Conservation (phyloP, 2,888 invertebrate species). For the Luperina nickerlii region DNA sequence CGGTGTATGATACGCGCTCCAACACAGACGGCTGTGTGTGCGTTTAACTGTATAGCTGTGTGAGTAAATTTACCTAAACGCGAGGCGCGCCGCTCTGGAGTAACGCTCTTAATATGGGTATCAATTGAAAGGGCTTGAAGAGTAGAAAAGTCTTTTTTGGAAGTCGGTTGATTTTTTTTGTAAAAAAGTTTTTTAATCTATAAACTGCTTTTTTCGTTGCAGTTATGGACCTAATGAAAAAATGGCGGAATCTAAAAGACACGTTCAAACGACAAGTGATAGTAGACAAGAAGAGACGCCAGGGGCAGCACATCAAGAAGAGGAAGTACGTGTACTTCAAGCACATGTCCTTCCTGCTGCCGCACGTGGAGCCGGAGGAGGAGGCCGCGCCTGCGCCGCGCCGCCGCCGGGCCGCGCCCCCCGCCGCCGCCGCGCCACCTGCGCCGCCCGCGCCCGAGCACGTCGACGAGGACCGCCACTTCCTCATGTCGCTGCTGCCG, state of each 20-base stretch:
- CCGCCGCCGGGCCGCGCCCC: constrained; percentile 27
- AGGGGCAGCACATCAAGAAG: constrained; percentile 64
- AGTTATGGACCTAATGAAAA: constrained; percentile 72
- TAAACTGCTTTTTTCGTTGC: constrained; percentile 18
- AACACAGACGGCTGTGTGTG: too few species aligned
- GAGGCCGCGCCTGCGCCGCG: constrained; percentile 14
- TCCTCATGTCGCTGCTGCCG: constrained; percentile 75
- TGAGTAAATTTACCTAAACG: too few species aligned
- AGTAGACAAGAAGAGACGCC: constrained; percentile 65
- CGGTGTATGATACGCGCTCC: too few species aligned
- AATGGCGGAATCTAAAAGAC: constrained; percentile 77
- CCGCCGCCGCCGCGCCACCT: background rate
- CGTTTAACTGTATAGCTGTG: too few species aligned
- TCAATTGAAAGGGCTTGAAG: too few species aligned
- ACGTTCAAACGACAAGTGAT: constrained; percentile 73
- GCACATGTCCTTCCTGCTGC: constrained; percentile 74
- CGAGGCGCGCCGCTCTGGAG: too few species aligned
- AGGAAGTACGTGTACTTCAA: constrained; percentile 76
- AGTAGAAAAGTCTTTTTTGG: too few species aligned
- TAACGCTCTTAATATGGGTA: too few species aligned
- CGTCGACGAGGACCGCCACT: constrained; percentile 75
- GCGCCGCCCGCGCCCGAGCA: constrained; percentile 13
- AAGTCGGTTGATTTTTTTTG: too few species aligned
- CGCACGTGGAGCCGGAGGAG: constrained; percentile 62
- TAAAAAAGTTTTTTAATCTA: background rate